Percentiles rank a stretch among this genome's conserved stretches.
Conservation (phyloP, 2,888 invertebrate genomes). For the Patella ulyssiponensis region DNA sequence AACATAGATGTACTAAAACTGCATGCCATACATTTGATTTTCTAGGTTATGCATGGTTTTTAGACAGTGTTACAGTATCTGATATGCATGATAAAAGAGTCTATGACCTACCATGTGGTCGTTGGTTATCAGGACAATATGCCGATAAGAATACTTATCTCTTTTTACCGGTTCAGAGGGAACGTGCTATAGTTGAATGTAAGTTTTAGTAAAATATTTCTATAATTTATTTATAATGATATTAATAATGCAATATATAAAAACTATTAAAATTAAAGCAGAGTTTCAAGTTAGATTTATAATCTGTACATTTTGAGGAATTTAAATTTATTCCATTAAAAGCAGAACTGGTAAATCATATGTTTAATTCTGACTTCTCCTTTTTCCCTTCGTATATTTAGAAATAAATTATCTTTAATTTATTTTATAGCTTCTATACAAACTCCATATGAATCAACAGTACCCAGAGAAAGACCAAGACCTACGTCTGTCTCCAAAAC, state of each 20-base stretch:
- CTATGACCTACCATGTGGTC: slow-evolving; percentile 63
- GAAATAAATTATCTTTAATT: too few species aligned
- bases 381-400: too few species aligned
- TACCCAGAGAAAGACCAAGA: background rate
- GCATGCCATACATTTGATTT: slow-evolving; percentile 10
- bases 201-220: too few species aligned
- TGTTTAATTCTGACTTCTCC: too few species aligned
- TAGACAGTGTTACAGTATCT: slow-evolving; percentile 64
- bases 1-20: background rate
- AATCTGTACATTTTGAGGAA: too few species aligned
- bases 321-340: too few species aligned
- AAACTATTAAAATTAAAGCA: too few species aligned
- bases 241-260: too few species aligned
- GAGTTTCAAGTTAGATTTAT: too few species aligned
- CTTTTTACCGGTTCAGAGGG: slow-evolving; percentile 53
- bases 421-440: too few species aligned
- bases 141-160: slow-evolving; percentile 64
- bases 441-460: background rate
- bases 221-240: too few species aligned
- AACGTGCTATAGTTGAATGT: slow-evolving; percentile 55
- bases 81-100: slow-evolving; percentile 59
- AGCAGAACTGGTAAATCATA: too few species aligned
- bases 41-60: slow-evolving; percentile 67
- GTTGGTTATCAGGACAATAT: slow-evolving; percentile 66
- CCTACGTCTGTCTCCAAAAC: background rate